phyloP scores from a whole-genome alignment of 2,113 vertebrate species.

The Platanista minor region DNA sequence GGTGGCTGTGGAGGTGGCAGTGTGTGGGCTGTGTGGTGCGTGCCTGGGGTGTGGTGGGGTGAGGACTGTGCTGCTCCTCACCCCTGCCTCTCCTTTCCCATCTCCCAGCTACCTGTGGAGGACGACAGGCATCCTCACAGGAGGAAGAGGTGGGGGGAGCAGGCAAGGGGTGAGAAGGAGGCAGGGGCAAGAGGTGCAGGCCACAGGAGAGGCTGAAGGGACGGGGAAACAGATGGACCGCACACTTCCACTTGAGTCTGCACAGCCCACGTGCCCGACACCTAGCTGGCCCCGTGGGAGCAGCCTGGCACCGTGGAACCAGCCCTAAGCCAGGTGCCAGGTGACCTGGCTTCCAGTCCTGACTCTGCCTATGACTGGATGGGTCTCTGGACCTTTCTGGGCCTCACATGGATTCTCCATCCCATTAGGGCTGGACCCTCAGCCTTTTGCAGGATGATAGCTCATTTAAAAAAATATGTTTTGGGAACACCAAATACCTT shows the following conservation, averaged over 20 bases:
- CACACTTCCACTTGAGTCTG: no score
- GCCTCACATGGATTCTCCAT: not conserved
- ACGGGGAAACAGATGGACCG: not conserved
- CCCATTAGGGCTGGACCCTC: not conserved
- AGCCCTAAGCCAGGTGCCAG: not conserved
- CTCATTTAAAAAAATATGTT: not conserved
- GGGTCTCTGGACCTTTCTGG: not conserved
- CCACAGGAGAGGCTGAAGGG: not conserved
- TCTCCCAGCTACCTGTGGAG: not conserved
- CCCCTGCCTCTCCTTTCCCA: not conserved
- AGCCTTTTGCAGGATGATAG: not conserved
- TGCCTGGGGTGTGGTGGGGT: slow-evolving; percentile 2
- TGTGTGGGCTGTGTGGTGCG: not conserved
- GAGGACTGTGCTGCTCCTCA: not conserved
- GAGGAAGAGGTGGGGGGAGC: not conserved
- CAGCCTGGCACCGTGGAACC: not conserved
- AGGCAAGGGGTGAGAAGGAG: not conserved
- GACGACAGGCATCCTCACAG: not conserved
- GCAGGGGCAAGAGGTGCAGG: not conserved
- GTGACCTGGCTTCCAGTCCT: not conserved
- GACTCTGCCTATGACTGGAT: not conserved
- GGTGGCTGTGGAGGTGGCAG: not conserved
- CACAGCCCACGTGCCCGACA: accelerated
- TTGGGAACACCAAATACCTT: accelerated
- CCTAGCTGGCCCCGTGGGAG: accelerated